A percentile compares a stretch with the other conserved stretches of the same genome.
Evolutionary conservation across 2,797 vertebrate species (phyloP).

Genomic region (Premnoplex brunnescens): DNA sequence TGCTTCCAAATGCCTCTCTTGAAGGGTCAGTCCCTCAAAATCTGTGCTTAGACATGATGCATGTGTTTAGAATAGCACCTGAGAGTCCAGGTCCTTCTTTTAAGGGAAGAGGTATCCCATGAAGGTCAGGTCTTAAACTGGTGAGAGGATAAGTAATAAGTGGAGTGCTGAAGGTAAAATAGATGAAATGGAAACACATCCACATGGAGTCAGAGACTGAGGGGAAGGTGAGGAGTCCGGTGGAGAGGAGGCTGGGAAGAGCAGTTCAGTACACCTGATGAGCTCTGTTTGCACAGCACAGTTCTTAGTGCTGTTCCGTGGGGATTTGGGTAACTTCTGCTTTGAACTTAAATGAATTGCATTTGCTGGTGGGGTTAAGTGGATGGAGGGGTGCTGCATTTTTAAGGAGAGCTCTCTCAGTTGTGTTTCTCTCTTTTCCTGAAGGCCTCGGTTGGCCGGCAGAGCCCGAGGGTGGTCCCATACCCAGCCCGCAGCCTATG

Average conservation of each 20-base stretch:
- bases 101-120: neutral
- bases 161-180: neutral
- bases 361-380: neutral
- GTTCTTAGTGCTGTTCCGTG: neutral
- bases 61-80: neutral
- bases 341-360: neutral
- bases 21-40: neutral
- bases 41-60: neutral
- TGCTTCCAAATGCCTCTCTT: neutral
- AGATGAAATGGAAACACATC: neutral
- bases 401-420: neutral
- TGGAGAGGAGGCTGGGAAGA: neutral
- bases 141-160: neutral
- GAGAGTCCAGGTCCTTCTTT: neutral
- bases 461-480: conserved; percentile 71
- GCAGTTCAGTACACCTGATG: neutral
- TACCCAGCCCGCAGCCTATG: conserved; percentile 71
- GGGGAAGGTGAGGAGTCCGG: neutral
- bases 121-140: neutral
- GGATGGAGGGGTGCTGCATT: neutral
- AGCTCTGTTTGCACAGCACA: neutral
- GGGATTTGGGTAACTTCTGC: neutral
- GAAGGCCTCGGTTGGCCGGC: conserved; percentile 77
- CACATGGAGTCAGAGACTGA: neutral
- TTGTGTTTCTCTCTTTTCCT: neutral